Conservation (phyloP, 2,113 vertebrate species). For the Sciurus niger region DNA sequence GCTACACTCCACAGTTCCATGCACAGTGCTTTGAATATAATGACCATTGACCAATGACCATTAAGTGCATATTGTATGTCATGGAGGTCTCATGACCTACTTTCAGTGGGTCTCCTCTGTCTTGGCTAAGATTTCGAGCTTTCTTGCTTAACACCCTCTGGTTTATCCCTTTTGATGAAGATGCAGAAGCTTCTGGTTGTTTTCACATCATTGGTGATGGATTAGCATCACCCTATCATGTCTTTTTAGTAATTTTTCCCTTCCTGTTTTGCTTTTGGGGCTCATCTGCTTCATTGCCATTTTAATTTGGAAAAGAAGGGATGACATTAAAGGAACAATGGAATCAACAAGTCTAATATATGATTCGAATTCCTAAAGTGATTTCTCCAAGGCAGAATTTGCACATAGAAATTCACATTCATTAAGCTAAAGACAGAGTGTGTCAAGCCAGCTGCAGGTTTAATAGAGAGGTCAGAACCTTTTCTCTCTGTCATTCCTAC, state of each 20-base stretch:
- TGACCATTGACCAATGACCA: background rate
- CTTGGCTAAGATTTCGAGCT: background rate
- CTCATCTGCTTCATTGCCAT: constrained; percentile 62
- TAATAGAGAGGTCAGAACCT: constrained; percentile 62
- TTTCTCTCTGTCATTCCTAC: background rate
- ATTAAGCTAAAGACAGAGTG: constrained; percentile 56
- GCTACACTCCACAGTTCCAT: background rate
- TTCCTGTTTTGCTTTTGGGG: constrained; percentile 59
- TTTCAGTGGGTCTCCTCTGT: background rate
- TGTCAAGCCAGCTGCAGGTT: background rate
- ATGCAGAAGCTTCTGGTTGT: background rate
- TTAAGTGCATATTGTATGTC: background rate
- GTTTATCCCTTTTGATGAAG: background rate
- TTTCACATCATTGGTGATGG: constrained; percentile 22
- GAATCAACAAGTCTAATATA: constrained; percentile 62
- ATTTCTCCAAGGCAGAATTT: constrained; percentile 72
- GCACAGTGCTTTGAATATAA: background rate
- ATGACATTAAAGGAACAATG: constrained; percentile 53
- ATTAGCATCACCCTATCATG: background rate
- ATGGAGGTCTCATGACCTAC: background rate
- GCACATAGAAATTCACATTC: constrained; percentile 60
- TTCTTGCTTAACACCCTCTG: background rate
- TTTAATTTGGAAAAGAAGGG: constrained; percentile 76
- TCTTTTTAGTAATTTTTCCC: background rate
- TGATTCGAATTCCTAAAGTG: constrained; percentile 68